phyloP scores from a whole-genome alignment of 2,797 vertebrate genomes.

The Melanotaenia parkinsoni region DNA sequence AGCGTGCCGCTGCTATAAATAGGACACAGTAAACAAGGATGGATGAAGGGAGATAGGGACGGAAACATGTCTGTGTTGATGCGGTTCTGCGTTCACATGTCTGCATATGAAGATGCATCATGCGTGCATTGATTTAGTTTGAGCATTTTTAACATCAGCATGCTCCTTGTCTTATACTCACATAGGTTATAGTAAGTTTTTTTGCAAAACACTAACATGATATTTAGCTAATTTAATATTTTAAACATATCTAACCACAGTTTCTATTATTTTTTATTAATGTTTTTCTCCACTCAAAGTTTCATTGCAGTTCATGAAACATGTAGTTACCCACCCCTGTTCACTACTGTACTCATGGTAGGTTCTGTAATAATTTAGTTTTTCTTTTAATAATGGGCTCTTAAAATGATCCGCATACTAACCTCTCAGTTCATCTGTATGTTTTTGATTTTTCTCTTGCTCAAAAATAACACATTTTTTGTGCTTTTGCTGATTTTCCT shows the following conservation, averaged over 20 bases:
- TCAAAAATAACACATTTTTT: not conserved
- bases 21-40: conserved; percentile 54
- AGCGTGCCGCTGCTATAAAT: conserved; percentile 66
- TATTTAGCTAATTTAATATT: not conserved
- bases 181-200: not conserved
- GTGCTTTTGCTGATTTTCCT: too few species aligned
- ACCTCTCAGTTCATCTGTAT: too few species aligned
- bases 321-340: not conserved
- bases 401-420: too few species aligned
- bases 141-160: not conserved
- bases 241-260: not conserved
- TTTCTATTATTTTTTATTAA: too few species aligned
- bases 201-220: not conserved
- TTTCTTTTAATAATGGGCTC: too few species aligned
- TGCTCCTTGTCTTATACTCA: not conserved
- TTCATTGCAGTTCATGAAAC: not conserved
- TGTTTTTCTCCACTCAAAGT: too few species aligned
- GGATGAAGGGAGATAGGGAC: conserved; percentile 6
- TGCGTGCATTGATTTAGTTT: too few species aligned
- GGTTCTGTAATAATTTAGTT: too few species aligned
- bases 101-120: not conserved
- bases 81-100: not conserved
- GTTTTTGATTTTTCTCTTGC: not conserved
- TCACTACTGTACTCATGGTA: too few species aligned
- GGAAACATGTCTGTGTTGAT: not conserved